Base-by-base conservation (phyloP, 2,888 invertebrate genomes). In the Lysandra bellargus region DNA sequence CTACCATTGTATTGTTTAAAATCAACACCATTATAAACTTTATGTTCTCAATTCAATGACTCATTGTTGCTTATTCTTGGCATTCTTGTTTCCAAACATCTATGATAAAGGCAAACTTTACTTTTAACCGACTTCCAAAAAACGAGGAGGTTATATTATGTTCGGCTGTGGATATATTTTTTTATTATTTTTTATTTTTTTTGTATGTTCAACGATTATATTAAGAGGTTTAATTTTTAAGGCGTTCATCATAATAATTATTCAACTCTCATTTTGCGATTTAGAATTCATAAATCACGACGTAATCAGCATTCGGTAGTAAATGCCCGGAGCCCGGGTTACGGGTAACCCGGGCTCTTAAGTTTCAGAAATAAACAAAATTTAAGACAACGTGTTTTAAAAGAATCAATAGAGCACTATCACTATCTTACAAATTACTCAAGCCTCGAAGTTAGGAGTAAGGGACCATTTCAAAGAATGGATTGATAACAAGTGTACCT, bases 401-500 rank as follows among this genome's bases (percentile, higher is more conserved):
- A 61, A 61, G 61, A 61, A 23, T 23, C n/a, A 64, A 5, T 64
- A 4, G 30, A 30, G 1, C 61, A 64, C 23, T 12, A 30, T 4
- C 64, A 30, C 9, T 30, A 64, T 7, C 23, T 61, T 61, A 23
- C 7, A 23, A 5, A 61, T 61, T 23, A n/a, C 61, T 23, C 1
- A 7, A 7, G 6, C 2, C 23, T 23, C 5, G 61, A 23, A 33
- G 30, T 30, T 4, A 75, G 14, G 23, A 23, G 1, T 75, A 44
- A 49, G 44, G 33, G 30, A 57, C 1, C 30, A 57, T 33, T 79
- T 60, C 60, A 60, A 74, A 61, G 74, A 79, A 75, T 74, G 60
- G 73, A 40, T 79, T 79, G 79, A 79, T 79, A 74, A 60, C 79
- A 79, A 79, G 79, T 80, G 75, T 79, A 80, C 60, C 81, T 80